Evolutionary conservation across 2,113 vertebrate species (phyloP).

Genomic region (Cromileptes altivelis): DNA sequence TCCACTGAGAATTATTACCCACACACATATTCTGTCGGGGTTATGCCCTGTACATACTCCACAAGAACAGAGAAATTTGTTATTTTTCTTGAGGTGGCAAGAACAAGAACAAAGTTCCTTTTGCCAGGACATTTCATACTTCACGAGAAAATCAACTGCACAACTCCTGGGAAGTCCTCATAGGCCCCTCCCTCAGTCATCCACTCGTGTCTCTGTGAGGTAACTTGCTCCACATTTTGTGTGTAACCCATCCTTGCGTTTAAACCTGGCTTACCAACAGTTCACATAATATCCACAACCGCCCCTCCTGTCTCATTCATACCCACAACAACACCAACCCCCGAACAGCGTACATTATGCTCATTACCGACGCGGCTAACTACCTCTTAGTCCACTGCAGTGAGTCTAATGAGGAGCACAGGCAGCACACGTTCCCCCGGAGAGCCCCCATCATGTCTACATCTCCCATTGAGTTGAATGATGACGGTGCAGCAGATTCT

Average conservation of each 20-base stretch:
- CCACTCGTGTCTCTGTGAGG: not conserved
- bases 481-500: constrained; percentile 16
- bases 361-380: constrained; percentile 53
- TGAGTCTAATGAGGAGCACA: constrained; percentile 53
- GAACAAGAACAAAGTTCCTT: too few relatives aligned
- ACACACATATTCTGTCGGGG: too few relatives aligned
- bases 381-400: constrained; percentile 56
- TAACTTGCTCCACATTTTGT: not conserved
- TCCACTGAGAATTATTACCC: too few relatives aligned
- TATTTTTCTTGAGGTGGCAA: too few relatives aligned
- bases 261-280: not conserved
- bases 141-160: too few relatives aligned
- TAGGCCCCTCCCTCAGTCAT: too few relatives aligned
- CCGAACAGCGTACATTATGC: constrained; percentile 5
- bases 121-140: too few relatives aligned
- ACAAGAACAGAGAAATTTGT: too few relatives aligned
- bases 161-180: too few relatives aligned
- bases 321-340: not conserved
- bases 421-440: constrained; percentile 16
- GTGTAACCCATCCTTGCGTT: not conserved
- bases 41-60: too few relatives aligned
- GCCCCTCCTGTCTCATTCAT: constrained; percentile 12
- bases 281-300: constrained; percentile 8
- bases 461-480: constrained; percentile 15
- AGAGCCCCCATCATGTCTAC: constrained; percentile 27